Percentiles rank a stretch among this genome's conserved stretches.
Evolutionary conservation across 2,888 invertebrate genomes (phyloP).

Genomic region (Phymatocera aterrima): DNA sequence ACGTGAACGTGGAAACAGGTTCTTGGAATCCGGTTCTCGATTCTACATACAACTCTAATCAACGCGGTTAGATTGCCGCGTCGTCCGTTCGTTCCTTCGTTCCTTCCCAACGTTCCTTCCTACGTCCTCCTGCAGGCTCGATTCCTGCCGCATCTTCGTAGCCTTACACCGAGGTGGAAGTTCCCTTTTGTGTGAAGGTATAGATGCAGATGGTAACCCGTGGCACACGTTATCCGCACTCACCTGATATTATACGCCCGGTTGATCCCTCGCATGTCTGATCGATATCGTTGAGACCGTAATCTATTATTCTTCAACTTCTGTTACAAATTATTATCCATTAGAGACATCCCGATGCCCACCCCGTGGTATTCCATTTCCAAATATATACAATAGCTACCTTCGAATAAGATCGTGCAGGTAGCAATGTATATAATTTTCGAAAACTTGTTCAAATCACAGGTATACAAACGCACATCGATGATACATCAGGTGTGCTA

Average conservation of each 20-base stretch:
- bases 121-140: slow-evolving; percentile 36
- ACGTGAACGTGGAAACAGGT: slow-evolving; percentile 75
- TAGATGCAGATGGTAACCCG: too few species aligned
- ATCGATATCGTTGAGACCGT: neutral
- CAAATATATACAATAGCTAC: too few species aligned
- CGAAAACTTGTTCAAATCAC: neutral
- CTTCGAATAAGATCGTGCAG: neutral
- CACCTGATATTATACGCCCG: slow-evolving; percentile 1
- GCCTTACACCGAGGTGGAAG: neutral
- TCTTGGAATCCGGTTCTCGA: slow-evolving; percentile 75
- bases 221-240: neutral
- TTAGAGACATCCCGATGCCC: neutral
- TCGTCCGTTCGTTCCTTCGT: slow-evolving; percentile 58
- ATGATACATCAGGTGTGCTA: too few species aligned
- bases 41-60: slow-evolving; percentile 75
- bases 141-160: slow-evolving; percentile 26
- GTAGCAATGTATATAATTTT: neutral
- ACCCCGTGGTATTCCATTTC: neutral
- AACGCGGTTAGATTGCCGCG: slow-evolving; percentile 73
- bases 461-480: too few species aligned
- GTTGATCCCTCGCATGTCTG: neutral
- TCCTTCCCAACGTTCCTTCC: slow-evolving; percentile 45
- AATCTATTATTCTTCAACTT: neutral
- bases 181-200: slow-evolving; percentile 5
- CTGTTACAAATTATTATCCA: neutral